phyloP scores from a whole-genome alignment of 2,888 invertebrate species.

The Aphodius sticticus region DNA sequence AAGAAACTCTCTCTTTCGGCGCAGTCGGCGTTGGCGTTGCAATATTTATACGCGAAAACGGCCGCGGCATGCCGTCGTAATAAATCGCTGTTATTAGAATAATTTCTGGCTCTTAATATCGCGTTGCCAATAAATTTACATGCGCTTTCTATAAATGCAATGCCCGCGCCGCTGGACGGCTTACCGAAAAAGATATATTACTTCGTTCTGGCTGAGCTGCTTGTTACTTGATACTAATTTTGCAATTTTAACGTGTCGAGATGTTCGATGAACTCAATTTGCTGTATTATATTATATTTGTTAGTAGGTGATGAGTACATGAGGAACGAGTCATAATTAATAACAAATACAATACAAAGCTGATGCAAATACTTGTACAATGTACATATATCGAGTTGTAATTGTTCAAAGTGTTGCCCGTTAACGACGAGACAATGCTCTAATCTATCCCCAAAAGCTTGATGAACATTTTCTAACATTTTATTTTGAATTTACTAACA shows the following conservation, averaged over 20 bases:
- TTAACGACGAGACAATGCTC: no score
- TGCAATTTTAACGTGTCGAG: not conserved
- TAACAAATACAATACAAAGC: no score
- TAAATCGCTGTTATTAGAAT: conserved; percentile 38
- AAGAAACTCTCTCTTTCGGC: conserved; percentile 4
- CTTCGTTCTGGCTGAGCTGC: not conserved
- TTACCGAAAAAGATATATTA: not conserved
- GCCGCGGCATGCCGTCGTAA: conserved; percentile 11
- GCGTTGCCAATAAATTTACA: conserved; percentile 29
- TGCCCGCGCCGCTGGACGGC: not conserved
- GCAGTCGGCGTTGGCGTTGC: not conserved
- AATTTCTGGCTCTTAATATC: conserved; percentile 37
- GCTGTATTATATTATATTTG: not conserved
- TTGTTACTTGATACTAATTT: not conserved
- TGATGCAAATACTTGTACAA: no score
- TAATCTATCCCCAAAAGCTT: no score
- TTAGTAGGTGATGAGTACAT: not conserved
- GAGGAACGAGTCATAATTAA: no score
- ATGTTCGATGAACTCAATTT: not conserved
- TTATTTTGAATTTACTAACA: no score
- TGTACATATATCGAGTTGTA: no score
- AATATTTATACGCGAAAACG: conserved; percentile 4
- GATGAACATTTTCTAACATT: no score
- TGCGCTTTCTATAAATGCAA: conserved; percentile 24
- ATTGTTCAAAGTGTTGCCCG: no score